These are phyloP conservation scores for Geothlypis trichas DNA, from an alignment of 2,113 vertebrate genomes.

Conservation along the genomic window DNA sequence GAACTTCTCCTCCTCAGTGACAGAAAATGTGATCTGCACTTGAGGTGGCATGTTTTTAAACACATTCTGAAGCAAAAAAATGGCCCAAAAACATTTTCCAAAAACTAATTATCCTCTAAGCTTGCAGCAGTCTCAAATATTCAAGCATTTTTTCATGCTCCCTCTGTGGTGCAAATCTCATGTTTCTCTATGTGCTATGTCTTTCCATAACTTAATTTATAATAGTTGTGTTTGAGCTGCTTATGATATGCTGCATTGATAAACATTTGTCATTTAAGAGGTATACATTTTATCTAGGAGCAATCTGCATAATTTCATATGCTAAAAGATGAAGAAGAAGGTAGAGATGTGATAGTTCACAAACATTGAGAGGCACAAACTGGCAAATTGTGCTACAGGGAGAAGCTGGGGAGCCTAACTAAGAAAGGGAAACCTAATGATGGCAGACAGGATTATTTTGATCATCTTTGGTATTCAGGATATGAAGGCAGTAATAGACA, in stretches of 20 bases:
- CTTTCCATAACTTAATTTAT: background rate
- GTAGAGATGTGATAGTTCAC: background rate
- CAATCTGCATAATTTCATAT: background rate
- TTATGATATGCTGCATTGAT: background rate
- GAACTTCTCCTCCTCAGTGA: background rate
- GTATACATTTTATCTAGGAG: background rate
- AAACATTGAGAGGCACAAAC: background rate
- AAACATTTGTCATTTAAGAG: background rate
- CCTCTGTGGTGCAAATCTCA: background rate
- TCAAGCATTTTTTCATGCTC: background rate
- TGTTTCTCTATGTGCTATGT: background rate
- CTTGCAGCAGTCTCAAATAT: background rate
- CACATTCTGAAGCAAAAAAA: background rate
- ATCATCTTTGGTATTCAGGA: background rate
- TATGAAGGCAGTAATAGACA: background rate
- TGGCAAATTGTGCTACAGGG: background rate
- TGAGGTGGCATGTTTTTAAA: accelerated
- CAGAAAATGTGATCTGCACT: background rate
- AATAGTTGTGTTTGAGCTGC: background rate
- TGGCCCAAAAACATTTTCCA: background rate
- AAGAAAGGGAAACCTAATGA: background rate
- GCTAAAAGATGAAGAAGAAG: background rate
- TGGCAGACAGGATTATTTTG: background rate
- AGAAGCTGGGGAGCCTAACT: background rate
- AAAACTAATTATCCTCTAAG: background rate